These are phyloP conservation scores for Cephalotes varians DNA, from an alignment of 2,888 invertebrate species.

Conservation along the genomic window DNA sequence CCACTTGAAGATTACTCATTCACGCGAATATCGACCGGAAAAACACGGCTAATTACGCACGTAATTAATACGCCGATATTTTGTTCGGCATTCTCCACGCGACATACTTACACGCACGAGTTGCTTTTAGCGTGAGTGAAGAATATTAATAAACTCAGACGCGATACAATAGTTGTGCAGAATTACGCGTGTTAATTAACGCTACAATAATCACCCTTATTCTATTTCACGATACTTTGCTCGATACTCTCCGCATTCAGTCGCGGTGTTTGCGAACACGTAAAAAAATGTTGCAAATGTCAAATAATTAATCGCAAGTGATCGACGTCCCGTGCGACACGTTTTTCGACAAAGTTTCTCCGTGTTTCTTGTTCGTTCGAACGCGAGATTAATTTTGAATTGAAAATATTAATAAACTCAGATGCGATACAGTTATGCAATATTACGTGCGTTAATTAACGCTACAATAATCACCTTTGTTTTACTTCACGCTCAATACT, in stretches of 20 bases:
- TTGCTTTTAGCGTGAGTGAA: neutral
- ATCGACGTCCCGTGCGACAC: neutral
- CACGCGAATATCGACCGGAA: neutral
- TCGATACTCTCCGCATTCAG: neutral
- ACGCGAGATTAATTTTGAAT: too few relatives aligned
- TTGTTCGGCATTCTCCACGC: neutral
- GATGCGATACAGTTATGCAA: neutral
- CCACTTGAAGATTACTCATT: conserved; percentile 33
- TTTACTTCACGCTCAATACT: neutral
- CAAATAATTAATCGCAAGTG: neutral
- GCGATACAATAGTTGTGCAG: neutral
- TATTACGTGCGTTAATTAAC: conserved; percentile 27
- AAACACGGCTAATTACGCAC: conserved; percentile 23
- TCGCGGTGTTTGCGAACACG: neutral
- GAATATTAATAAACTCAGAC: conserved; percentile 35
- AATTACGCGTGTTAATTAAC: conserved; percentile 27
- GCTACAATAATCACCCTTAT: neutral
- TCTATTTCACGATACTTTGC: neutral
- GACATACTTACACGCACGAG: neutral
- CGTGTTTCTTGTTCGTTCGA: neutral
- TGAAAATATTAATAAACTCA: conserved; percentile 33
- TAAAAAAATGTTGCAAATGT: neutral
- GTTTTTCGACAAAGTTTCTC: neutral
- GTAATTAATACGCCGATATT: conserved; percentile 36
- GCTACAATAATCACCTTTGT: neutral